phyloP scores from a whole-genome alignment of 1,140 invertebrate species.

The Brevipalpus yothersi region DNA sequence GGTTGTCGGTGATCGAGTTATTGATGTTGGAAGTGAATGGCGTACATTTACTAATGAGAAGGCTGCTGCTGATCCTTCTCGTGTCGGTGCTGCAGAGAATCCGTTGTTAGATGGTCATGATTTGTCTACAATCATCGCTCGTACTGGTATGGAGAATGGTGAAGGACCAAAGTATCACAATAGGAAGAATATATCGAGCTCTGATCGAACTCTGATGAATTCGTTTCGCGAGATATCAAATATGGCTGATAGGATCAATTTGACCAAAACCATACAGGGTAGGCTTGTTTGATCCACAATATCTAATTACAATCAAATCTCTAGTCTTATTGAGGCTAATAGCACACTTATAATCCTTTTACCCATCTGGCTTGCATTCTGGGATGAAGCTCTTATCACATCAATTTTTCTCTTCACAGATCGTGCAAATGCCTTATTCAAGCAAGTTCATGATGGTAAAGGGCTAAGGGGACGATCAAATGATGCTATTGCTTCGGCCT shows the following conservation, averaged over 20 bases:
- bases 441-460: conserved; percentile 93
- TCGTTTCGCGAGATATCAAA: conserved; percentile 86
- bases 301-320: neutral
- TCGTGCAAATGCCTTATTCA: conserved; percentile 82
- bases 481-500: conserved; percentile 94
- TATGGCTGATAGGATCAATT: conserved; percentile 93
- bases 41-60: conserved; percentile 98
- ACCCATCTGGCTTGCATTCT: too few relatives aligned
- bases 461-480: conserved; percentile 80
- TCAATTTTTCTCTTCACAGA: conserved; percentile 25
- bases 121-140: conserved; percentile 88
- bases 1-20: conserved; percentile 94
- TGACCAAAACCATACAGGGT: conserved; percentile 56
- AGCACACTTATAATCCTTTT: neutral
- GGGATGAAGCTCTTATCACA: neutral
- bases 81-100: conserved; percentile 76
- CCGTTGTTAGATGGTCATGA: conserved; percentile 82
- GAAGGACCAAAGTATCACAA: conserved; percentile 80
- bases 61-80: conserved; percentile 80
- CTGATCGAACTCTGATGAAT: conserved; percentile 75
- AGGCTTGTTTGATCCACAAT: conserved; percentile 1
- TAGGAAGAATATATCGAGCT: conserved; percentile 67
- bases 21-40: conserved; percentile 99
- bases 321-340: too few relatives aligned
- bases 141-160: conserved; percentile 57